These are phyloP conservation scores for Onychomys leucogaster DNA, from an alignment of 2,797 vertebrate genomes.

Conservation along the genomic window DNA sequence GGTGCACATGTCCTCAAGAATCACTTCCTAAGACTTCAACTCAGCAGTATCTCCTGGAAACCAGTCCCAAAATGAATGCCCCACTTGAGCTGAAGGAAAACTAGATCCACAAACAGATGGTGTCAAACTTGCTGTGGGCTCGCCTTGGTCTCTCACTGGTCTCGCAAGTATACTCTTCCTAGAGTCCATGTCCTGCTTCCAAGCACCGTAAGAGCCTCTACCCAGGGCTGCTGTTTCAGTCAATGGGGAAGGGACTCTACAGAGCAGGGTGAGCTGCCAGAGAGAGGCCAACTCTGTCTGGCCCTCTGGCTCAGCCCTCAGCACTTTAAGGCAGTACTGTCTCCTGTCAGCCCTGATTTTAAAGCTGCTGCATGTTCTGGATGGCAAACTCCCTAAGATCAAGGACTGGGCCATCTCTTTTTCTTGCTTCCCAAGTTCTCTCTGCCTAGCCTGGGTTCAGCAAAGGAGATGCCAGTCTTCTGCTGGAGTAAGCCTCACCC, in stretches of 20 bases:
- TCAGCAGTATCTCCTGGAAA: conserved; percentile 51
- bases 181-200: background rate
- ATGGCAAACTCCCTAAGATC: background rate
- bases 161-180: background rate
- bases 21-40: conserved; percentile 43
- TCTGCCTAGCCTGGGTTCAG: conserved; percentile 48
- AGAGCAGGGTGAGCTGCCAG: background rate
- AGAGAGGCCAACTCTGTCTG: background rate
- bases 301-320: background rate
- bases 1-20: conserved; percentile 1
- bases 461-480: conserved; percentile 68
- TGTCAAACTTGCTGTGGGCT: background rate
- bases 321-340: background rate
- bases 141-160: background rate
- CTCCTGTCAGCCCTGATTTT: background rate
- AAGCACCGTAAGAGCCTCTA: background rate
- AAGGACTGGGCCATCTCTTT: conserved; percentile 43
- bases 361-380: background rate
- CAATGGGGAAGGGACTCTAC: background rate
- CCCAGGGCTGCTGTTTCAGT: background rate
- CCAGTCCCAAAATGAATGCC: background rate
- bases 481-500: conserved; percentile 41
- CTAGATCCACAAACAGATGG: conserved; percentile 49
- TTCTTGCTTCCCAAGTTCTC: conserved; percentile 45
- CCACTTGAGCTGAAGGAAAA: conserved; percentile 42